These are phyloP conservation scores for Rhyacichthys aspro DNA, from an alignment of 2,797 vertebrate species.

Conservation along the genomic window DNA sequence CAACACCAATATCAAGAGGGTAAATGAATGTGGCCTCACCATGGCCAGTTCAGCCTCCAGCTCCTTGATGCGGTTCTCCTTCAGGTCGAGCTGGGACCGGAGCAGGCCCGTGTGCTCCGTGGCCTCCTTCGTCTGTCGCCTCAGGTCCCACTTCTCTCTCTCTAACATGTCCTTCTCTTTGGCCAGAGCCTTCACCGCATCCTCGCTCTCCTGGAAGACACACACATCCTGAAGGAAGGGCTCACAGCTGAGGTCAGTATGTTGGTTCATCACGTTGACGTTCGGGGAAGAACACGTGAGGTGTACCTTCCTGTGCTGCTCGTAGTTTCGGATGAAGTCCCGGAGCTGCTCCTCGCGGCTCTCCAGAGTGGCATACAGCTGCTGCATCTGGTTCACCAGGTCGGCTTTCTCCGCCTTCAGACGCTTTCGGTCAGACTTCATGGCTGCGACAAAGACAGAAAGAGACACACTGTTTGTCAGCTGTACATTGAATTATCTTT, in stretches of 20 bases:
- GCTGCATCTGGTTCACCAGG: slow-evolving; percentile 98
- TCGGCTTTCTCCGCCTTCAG: slow-evolving; percentile 95
- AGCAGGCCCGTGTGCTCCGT: slow-evolving; percentile 91
- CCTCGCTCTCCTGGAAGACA: slow-evolving; percentile 92
- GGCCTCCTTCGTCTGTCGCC: slow-evolving; percentile 95
- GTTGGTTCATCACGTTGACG: too few species aligned
- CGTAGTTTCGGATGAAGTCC: slow-evolving; percentile 97
- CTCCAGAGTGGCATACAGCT: slow-evolving; percentile 95
- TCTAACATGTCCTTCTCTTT: slow-evolving; percentile 97
- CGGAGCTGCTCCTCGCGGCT: slow-evolving; percentile 97
- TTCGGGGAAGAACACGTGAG: too few species aligned
- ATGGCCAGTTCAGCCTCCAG: slow-evolving; percentile 97
- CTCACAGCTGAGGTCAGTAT: not conserved
- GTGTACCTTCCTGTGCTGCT: slow-evolving; percentile 94
- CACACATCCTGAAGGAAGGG: slow-evolving; percentile 49
- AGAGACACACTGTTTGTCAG: slow-evolving; percentile 8
- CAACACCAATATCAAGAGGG: too few species aligned
- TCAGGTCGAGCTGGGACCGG: slow-evolving; percentile 95
- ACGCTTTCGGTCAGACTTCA: slow-evolving; percentile 96
- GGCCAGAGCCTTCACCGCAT: slow-evolving; percentile 93
- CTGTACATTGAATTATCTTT: not conserved
- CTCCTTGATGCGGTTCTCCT: slow-evolving; percentile 98
- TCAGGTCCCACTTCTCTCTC: slow-evolving; percentile 96
- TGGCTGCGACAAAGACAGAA: slow-evolving; percentile 78
- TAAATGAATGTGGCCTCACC: too few species aligned